Percentiles rank a stretch among this genome's conserved stretches.
Conservation (phyloP, 2,113 vertebrate genomes). For the Gymnobelideus leadbeateri region DNA sequence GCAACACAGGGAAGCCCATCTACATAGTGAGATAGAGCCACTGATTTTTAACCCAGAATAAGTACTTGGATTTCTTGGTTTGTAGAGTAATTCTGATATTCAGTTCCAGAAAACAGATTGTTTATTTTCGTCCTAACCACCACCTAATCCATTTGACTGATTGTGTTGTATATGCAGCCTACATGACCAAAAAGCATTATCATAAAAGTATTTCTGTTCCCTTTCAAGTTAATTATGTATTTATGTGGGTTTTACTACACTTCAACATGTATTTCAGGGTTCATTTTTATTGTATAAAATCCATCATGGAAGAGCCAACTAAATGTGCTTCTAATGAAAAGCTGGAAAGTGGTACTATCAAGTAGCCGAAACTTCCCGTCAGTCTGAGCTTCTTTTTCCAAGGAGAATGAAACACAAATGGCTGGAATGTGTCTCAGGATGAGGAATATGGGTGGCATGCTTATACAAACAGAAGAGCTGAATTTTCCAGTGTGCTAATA, state of each 20-base stretch:
- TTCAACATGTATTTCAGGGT: conserved; percentile 51
- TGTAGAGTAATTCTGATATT: conserved; percentile 16
- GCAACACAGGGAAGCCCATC: background rate
- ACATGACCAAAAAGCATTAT: conserved; percentile 16
- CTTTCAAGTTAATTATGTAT: conserved; percentile 54
- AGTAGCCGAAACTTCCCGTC: conserved; percentile 75
- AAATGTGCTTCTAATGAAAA: conserved; percentile 79
- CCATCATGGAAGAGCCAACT: conserved; percentile 60
- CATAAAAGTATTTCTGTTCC: conserved; percentile 22
- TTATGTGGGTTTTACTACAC: conserved; percentile 42
- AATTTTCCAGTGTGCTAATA: conserved; percentile 59
- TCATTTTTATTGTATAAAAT: conserved; percentile 51
- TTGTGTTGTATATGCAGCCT: conserved; percentile 19
- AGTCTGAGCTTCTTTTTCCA: conserved; percentile 74
- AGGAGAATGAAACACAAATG: conserved; percentile 70
- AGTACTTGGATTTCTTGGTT: conserved; percentile 8
- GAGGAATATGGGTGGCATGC: conserved; percentile 62
- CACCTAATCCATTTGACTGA: conserved; percentile 41
- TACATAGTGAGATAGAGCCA: background rate
- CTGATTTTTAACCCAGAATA: background rate
- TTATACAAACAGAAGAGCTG: conserved; percentile 64
- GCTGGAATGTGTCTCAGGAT: conserved; percentile 64
- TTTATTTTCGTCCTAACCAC: background rate
- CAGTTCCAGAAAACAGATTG: background rate
- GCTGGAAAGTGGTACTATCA: conserved; percentile 65